A percentile compares a stretch with the other conserved stretches of the same genome.
Conservation (phyloP, 2,888 invertebrate genomes). For the Calephelis perditalis region DNA sequence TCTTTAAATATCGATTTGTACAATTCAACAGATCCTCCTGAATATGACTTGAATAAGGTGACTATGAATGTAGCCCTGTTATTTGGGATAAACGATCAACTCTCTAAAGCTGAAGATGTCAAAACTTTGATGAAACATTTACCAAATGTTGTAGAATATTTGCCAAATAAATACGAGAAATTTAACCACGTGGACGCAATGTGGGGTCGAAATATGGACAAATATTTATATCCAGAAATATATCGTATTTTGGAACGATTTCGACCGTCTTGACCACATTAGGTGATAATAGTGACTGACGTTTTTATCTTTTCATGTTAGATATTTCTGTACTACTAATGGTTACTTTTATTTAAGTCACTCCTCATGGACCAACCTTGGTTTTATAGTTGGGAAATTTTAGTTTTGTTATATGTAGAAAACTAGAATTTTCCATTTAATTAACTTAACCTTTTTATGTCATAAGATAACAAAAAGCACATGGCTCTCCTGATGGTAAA, state of each 20-base stretch:
- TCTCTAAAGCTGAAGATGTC: slow-evolving; percentile 33
- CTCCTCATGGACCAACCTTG: no score
- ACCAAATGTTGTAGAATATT: slow-evolving; percentile 35
- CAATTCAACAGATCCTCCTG: slow-evolving; percentile 32
- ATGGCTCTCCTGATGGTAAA: no score
- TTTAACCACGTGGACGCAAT: slow-evolving; percentile 37
- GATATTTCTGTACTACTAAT: no score
- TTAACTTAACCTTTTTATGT: no score
- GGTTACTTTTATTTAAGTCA: no score
- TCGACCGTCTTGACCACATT: no score
- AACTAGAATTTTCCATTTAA: no score
- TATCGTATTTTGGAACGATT: slow-evolving; percentile 29
- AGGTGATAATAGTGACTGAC: no score
- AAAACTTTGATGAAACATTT: slow-evolving; percentile 28
- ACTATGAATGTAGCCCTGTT: slow-evolving; percentile 34
- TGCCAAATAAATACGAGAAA: slow-evolving; percentile 23
- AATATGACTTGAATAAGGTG: slow-evolving; percentile 36
- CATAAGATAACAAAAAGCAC: no score
- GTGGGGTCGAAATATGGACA: slow-evolving; percentile 33
- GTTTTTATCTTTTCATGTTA: no score
- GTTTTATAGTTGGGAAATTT: no score
- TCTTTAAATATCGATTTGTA: slow-evolving; percentile 30
- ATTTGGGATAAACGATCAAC: slow-evolving; percentile 33
- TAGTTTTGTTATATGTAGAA: no score
- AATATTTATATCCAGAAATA: slow-evolving; percentile 33